Percentiles rank a stretch among this genome's conserved stretches.
Evolutionary conservation across 2,113 vertebrate species (phyloP).

Genomic region (Dipodomys stephensi): DNA sequence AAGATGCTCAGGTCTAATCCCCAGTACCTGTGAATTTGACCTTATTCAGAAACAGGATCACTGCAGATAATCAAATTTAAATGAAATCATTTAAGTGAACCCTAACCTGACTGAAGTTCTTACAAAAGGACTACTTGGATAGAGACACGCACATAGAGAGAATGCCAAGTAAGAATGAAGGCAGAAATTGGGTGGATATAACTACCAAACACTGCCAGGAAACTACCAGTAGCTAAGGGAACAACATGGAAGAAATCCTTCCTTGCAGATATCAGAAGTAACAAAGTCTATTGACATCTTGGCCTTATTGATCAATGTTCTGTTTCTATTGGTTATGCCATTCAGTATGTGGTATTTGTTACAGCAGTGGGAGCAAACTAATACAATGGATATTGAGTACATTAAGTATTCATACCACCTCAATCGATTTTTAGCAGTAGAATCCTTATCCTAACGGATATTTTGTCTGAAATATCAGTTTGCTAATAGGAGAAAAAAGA

Average conservation of each 20-base stretch:
- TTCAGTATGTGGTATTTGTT: neutral
- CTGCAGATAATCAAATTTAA: neutral
- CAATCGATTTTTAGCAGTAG: constrained; percentile 26
- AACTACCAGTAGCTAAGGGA: neutral
- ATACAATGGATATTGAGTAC: neutral
- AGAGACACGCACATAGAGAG: neutral
- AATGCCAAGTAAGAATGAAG: neutral
- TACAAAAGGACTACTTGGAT: constrained; percentile 1
- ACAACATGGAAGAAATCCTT: too few species aligned
- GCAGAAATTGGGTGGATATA: neutral
- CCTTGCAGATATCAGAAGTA: neutral
- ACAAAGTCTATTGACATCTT: neutral
- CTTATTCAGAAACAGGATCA: neutral
- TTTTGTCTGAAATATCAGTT: neutral
- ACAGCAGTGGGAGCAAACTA: neutral
- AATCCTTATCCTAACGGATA: constrained; percentile 40
- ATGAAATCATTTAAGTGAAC: neutral
- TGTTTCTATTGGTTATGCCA: neutral
- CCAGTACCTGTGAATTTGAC: neutral
- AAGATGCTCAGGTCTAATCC: neutral
- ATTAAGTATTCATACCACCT: neutral
- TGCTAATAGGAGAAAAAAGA: constrained; percentile 57
- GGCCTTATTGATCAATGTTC: neutral
- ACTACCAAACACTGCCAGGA: neutral
- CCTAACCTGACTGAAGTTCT: neutral